phyloP scores from a whole-genome alignment of 2,888 invertebrate genomes.

The Clepsis dumicolana region DNA sequence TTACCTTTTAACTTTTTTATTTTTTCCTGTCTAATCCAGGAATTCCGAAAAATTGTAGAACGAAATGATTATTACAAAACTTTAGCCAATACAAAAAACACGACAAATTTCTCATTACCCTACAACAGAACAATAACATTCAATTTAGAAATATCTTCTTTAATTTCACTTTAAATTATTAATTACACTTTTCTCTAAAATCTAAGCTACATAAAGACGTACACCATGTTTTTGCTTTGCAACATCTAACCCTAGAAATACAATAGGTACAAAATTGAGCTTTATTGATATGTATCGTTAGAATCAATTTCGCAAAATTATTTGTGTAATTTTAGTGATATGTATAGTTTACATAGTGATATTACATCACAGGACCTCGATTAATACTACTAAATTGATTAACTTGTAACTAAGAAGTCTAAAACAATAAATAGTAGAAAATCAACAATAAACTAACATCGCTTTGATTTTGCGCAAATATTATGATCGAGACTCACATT shows the following conservation, averaged over 20 bases:
- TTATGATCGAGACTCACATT: background rate
- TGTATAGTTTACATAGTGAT: slow-evolving; percentile 40
- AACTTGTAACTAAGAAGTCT: slow-evolving; percentile 28
- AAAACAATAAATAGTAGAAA: slow-evolving; percentile 12
- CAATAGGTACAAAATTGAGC: slow-evolving; percentile 85
- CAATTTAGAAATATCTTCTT: slow-evolving; percentile 58
- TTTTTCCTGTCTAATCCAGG: slow-evolving; percentile 14
- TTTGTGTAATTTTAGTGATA: slow-evolving; percentile 42
- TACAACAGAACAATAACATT: slow-evolving; percentile 60
- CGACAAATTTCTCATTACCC: slow-evolving; percentile 48
- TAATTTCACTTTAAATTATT: slow-evolving; percentile 62
- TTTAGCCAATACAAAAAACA: slow-evolving; percentile 50
- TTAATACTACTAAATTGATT: slow-evolving; percentile 1
- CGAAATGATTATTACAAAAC: slow-evolving; percentile 37
- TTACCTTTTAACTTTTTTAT: background rate
- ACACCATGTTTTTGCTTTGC: slow-evolving; percentile 74
- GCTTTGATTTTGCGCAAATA: background rate
- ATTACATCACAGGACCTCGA: slow-evolving; percentile 38
- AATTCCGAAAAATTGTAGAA: slow-evolving; percentile 14
- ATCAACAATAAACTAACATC: too few relatives aligned
- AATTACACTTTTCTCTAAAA: slow-evolving; percentile 60
- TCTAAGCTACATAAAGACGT: slow-evolving; percentile 78
- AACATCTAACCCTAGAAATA: slow-evolving; percentile 81
- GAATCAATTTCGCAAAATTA: slow-evolving; percentile 62
- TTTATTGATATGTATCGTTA: slow-evolving; percentile 83